Evolutionary conservation across 2,888 invertebrate genomes (phyloP).

Genomic region (Cryptocephalus primarius): DNA sequence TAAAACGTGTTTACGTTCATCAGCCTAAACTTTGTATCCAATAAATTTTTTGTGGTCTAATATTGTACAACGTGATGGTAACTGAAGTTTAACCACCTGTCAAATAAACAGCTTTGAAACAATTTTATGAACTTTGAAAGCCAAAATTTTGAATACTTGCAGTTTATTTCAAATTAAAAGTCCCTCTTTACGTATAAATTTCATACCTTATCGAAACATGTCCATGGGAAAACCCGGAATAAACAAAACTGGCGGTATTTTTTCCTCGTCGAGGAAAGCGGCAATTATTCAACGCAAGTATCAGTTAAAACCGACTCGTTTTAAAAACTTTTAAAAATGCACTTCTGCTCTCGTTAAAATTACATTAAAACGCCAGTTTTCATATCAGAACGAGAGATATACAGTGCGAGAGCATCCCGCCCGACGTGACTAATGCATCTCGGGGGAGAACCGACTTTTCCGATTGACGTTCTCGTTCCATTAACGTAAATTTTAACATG

Average conservation of each 20-base stretch:
- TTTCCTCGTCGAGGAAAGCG: neutral
- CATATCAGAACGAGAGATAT: constrained; percentile 25
- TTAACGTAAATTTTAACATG: constrained; percentile 34
- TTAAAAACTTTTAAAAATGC: constrained; percentile 11
- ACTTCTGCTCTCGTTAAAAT: constrained; percentile 31
- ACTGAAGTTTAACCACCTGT: too few relatives aligned
- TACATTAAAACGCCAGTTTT: constrained; percentile 35
- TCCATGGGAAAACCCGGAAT: neutral
- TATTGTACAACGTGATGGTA: too few relatives aligned
- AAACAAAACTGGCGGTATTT: neutral
- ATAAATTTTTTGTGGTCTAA: too few relatives aligned
- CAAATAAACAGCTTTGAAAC: too few relatives aligned
- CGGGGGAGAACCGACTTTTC: constrained; percentile 18
- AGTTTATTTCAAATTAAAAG: too few relatives aligned
- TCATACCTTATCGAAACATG: neutral
- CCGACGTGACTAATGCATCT: constrained; percentile 25
- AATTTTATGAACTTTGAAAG: too few relatives aligned
- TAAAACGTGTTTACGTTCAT: too few relatives aligned
- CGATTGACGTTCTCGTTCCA: constrained; percentile 27
- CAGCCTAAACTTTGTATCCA: too few relatives aligned
- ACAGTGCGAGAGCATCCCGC: constrained; percentile 14
- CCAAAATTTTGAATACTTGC: too few relatives aligned
- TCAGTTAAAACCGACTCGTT: constrained; percentile 5
- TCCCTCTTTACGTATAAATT: too few relatives aligned
- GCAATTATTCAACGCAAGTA: constrained; percentile 5